Evolutionary conservation across 2,888 invertebrate genomes (phyloP).

Genomic region (Morpho deidamia): DNA sequence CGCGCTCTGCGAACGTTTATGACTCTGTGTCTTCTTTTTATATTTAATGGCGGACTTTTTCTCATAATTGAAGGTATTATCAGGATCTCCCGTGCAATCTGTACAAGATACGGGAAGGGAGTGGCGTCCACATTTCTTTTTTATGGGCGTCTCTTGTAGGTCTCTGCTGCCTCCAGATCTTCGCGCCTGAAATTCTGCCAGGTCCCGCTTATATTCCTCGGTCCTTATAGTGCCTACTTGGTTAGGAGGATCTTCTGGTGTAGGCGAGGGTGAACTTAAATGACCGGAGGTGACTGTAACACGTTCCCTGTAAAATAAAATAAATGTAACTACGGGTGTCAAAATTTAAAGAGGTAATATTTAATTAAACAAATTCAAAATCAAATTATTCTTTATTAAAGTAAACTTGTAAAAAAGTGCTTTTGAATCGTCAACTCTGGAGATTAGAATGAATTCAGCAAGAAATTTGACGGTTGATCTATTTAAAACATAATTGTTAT

Average conservation of each 20-base stretch:
- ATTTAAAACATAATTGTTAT: too few relatives aligned
- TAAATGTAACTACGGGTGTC: too few relatives aligned
- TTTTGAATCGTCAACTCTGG: too few relatives aligned
- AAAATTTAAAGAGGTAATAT: neutral
- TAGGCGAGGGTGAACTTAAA: slow-evolving; percentile 36
- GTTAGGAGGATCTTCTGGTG: slow-evolving; percentile 31
- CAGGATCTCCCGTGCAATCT: slow-evolving; percentile 55
- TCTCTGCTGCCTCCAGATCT: slow-evolving; percentile 51
- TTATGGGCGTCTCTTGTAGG: slow-evolving; percentile 46
- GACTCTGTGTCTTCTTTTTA: slow-evolving; percentile 44
- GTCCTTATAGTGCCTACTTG: slow-evolving; percentile 65
- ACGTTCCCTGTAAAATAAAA: slow-evolving; percentile 55
- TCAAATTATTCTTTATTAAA: too few relatives aligned
- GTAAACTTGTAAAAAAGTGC: too few relatives aligned
- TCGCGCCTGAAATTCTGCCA: slow-evolving; percentile 71
- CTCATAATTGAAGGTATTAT: slow-evolving; percentile 65
- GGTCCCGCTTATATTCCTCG: slow-evolving; percentile 67
- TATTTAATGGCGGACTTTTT: slow-evolving; percentile 62
- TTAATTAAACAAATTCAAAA: too few relatives aligned
- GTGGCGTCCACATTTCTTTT: slow-evolving; percentile 61
- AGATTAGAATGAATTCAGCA: too few relatives aligned
- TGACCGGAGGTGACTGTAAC: slow-evolving; percentile 60
- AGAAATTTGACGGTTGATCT: too few relatives aligned
- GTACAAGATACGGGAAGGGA: slow-evolving; percentile 65
- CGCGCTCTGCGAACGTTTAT: slow-evolving; percentile 45